Evolutionary conservation across 1,140 invertebrate species (phyloP), one percentile per base, ranked within the genome.

Genomic region (Dendrolimus kikuchii): DNA sequence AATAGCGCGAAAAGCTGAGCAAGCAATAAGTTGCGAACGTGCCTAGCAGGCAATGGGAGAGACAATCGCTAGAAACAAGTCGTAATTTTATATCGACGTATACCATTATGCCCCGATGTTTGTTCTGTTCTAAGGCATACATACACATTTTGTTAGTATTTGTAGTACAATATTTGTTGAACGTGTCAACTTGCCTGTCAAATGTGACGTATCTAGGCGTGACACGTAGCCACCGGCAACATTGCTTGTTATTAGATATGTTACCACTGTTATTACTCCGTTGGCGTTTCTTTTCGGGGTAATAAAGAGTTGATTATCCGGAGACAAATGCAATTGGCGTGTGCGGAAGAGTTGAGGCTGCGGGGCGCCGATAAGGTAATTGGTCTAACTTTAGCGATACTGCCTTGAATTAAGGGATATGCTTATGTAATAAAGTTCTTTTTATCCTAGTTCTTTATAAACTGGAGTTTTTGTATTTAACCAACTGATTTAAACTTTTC

Each of bases 81-180:
- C 50, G 77, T 76, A 69, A 77, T 82, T 77, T 74, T 66, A 80
- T 78, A 80, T 78, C 66, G 65, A 57, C 70, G 71, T 71, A 66
- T 66, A 74, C 70, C 70, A 72, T 77, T 74, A 72, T 75, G 64
- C 67, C 72, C 64, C 69, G 57, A 60, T 66, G 64, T 67, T 69
- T 72, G 60, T 55, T 53, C 62, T 52, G 59, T 57, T 51, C 53
- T 66, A 71, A 68, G 64, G 66, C 65, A 63, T 23, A 69, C n/a
- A n/a, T 60, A 69, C 66, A 62, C 73, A 74, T 83, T 83, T 59
- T 58, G 46, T 63, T 66, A 59, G 72, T 86, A 83, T 86, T 86
- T 86, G 80, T 71, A 59, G 60, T 77, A 61, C 61, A 86, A 86
- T 86, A 86, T 86, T 86, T 86, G 80, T 70, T 37, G 80, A 83